Evolutionary conservation across 1,140 invertebrate species (phyloP).

Genomic region (Dreissena polymorpha): DNA sequence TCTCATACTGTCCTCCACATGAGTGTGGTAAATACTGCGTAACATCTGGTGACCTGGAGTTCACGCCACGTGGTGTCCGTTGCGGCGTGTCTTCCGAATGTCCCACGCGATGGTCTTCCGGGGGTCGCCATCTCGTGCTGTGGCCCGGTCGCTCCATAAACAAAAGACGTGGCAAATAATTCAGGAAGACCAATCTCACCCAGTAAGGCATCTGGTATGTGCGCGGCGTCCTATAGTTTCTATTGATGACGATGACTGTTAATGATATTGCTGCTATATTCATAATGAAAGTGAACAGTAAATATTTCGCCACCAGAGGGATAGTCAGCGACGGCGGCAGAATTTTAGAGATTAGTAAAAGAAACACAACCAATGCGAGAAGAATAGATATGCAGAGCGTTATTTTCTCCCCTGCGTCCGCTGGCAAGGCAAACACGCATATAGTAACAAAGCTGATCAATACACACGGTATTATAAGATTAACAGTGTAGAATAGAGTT

Average conservation of each 20-base stretch:
- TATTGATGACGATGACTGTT: conserved; percentile 99
- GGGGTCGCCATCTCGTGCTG: conserved; percentile 67
- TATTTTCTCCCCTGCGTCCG: conserved; percentile 86
- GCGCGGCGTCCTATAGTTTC: conserved; percentile 98
- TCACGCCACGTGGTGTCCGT: conserved; percentile 21
- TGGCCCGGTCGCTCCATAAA: conserved; percentile 79
- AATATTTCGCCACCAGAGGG: conserved; percentile 94
- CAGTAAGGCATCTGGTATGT: conserved; percentile 83
- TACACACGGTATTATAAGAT: conserved; percentile 97
- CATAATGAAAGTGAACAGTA: conserved; percentile 99
- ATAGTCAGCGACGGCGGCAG: conserved; percentile 89
- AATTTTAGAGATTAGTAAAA: conserved; percentile 99
- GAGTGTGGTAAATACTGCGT: conserved; percentile 28
- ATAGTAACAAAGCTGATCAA: conserved; percentile 99
- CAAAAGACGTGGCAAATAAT: conserved; percentile 76
- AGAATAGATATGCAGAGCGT: conserved; percentile 99
- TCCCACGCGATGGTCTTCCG: background rate
- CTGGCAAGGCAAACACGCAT: conserved; percentile 97
- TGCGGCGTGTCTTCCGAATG: conserved; percentile 3
- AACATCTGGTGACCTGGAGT: conserved; percentile 41
- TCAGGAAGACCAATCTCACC: conserved; percentile 77
- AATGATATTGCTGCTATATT: conserved; percentile 99
- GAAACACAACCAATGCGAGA: conserved; percentile 99
- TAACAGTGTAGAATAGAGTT: conserved; percentile 99
- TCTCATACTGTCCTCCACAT: conserved; percentile 28